These are phyloP conservation scores for Rhinatrema bivittatum DNA, from an alignment of 2,797 vertebrate species.

Conservation along the genomic window DNA sequence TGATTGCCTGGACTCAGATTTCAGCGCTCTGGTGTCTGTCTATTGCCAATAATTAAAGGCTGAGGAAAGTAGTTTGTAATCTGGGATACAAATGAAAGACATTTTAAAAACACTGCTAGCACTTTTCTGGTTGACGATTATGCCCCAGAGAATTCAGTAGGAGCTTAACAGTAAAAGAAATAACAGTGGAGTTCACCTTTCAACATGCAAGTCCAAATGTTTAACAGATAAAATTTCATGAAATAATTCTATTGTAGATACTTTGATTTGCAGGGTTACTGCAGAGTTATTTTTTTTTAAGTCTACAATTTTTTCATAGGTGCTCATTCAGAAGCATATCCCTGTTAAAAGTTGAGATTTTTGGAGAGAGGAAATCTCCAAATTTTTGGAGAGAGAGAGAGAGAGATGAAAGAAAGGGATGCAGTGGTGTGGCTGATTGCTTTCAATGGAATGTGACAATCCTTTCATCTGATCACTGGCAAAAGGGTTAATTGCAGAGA, in stretches of 20 bases:
- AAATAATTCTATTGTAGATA: not conserved
- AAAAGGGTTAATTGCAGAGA: slow-evolving; percentile 11
- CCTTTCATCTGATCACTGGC: no score
- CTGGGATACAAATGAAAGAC: not conserved
- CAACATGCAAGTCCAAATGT: not conserved
- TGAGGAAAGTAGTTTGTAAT: not conserved
- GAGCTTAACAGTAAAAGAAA: not conserved
- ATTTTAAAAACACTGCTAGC: not conserved
- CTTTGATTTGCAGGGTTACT: not conserved
- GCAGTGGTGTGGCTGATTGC: no score
- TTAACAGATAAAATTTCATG: not conserved
- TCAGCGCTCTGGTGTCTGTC: no score
- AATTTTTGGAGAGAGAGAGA: no score
- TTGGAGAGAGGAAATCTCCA: no score
- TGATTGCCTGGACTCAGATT: no score
- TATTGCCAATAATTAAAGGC: no score
- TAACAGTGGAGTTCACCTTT: not conserved
- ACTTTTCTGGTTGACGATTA: not conserved
- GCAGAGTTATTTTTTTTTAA: not conserved
- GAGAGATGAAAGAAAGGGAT: no score
- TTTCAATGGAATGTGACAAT: no score
- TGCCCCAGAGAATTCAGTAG: not conserved
- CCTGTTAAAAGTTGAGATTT: no score
- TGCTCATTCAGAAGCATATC: no score
- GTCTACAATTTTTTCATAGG: no score